Conservation (phyloP, 2,113 vertebrate genomes). For the Cercocebus atys region DNA sequence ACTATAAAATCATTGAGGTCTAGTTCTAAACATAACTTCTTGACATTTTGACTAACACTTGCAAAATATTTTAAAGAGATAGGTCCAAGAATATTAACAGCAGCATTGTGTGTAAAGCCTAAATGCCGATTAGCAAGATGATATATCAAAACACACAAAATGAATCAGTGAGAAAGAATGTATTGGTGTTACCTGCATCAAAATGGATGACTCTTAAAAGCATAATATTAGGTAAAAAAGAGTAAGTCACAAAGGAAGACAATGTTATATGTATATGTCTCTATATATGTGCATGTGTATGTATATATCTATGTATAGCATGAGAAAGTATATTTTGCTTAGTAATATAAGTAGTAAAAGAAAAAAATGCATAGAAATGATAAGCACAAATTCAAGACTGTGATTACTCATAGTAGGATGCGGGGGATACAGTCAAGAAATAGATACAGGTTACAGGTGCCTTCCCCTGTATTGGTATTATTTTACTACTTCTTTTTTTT, state of each 20-base stretch:
- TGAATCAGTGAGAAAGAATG: neutral
- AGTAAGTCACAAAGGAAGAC: neutral
- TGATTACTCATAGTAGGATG: neutral
- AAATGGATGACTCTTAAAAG: neutral
- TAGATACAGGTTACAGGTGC: fast-evolving
- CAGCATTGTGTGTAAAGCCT: neutral
- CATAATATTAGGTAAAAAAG: neutral
- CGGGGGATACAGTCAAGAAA: neutral
- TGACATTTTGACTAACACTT: neutral
- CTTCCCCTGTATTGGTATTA: neutral
- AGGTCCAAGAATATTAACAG: neutral
- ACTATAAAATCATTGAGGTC: neutral
- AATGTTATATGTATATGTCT: neutral
- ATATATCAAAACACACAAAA: neutral
- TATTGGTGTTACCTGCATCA: neutral
- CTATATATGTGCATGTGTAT: fast-evolving
- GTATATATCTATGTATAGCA: neutral
- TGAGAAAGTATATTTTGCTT: neutral
- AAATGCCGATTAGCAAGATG: neutral
- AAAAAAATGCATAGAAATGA: neutral
- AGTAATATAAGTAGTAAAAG: neutral
- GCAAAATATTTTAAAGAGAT: neutral
- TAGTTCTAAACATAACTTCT: neutral
- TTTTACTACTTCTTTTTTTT: neutral
- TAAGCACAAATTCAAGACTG: neutral